Base-by-base conservation (phyloP, 1,140 invertebrate species). In the Oedothorax gibbosus region DNA sequence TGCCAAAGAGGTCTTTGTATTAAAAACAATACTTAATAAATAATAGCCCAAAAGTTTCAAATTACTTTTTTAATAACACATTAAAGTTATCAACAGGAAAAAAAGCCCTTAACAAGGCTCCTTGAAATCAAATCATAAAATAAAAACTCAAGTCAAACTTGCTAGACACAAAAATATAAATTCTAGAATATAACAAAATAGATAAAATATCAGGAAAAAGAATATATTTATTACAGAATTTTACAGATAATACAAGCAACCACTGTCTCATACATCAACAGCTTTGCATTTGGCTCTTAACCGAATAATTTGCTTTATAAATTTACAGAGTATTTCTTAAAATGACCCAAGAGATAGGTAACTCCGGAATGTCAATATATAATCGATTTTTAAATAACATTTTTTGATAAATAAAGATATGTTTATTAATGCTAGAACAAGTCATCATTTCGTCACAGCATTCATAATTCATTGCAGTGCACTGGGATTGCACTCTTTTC, bases 201-300 rank as follows among this genome's bases (percentile, higher is more conserved):
- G 35, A 35, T 35, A 35, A 35, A 35, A 57, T 78, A 83, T 73
- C 71, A 69, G 51, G 66, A 72, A 76, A 78, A 78, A 84, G 75
- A 85, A 78, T 62, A 85, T 77, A 85, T 78, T 85, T 85, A 85
- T 85, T 85, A 85, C 83, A 85, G 57, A 71, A 84, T 68, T 85
- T 85, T 85, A 85, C 83, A 85, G 51, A 85, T 85, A 78, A 71
- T 77, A 85, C 83, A 85, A 85, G 73, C 65, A 56, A 15, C 20
- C 65, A 68, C 72, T 75, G 73, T 68, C 18, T 21, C 76, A 56
- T 75, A 68, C 21, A 84, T 50, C 9, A 69, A 11, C 20, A 66
- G 50, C 49, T 57, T 71, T 18, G 53, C 35, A 20, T 62, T 49
- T n/a, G 49, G 10, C 18, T 71, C n/a, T 35, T 10, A 62, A 54